These are phyloP conservation scores for Gymnarchus niloticus DNA, from an alignment of 2,113 vertebrate genomes.

Conservation along the genomic window DNA sequence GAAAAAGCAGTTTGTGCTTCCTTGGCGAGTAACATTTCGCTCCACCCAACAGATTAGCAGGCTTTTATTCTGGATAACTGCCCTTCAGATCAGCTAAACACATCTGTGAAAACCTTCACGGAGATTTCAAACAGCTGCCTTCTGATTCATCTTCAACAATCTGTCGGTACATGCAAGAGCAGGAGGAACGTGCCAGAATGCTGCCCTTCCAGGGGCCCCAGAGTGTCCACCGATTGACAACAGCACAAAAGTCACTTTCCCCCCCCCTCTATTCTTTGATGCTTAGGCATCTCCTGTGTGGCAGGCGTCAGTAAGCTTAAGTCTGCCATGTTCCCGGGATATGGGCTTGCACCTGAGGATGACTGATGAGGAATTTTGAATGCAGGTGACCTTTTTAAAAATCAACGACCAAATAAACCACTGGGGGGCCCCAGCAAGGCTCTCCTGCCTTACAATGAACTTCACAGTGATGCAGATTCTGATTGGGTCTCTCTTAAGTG, in stretches of 20 bases:
- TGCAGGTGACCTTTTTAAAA: not conserved
- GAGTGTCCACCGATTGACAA: not conserved
- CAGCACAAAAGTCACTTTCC: not conserved
- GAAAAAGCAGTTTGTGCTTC: not conserved
- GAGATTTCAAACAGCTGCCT: not conserved
- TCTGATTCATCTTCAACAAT: not conserved
- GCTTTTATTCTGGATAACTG: not conserved
- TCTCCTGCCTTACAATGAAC: not conserved
- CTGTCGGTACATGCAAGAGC: not conserved
- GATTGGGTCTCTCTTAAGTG: not conserved
- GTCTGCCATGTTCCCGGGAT: not conserved
- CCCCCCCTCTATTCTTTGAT: not conserved
- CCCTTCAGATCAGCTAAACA: not conserved
- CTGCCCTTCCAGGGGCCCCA: not conserved
- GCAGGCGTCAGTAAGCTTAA: not conserved
- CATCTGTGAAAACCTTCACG: not conserved
- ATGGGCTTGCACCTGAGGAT: not conserved
- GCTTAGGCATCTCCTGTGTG: not conserved
- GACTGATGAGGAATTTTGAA: not conserved
- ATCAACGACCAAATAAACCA: constrained; percentile 1
- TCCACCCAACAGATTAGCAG: not conserved
- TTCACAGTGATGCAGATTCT: not conserved
- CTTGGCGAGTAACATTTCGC: not conserved
- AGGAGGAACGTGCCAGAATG: not conserved
- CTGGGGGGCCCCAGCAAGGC: not conserved